Evolutionary conservation across 2,797 vertebrate species (phyloP).

Genomic region (Danio choprae): DNA sequence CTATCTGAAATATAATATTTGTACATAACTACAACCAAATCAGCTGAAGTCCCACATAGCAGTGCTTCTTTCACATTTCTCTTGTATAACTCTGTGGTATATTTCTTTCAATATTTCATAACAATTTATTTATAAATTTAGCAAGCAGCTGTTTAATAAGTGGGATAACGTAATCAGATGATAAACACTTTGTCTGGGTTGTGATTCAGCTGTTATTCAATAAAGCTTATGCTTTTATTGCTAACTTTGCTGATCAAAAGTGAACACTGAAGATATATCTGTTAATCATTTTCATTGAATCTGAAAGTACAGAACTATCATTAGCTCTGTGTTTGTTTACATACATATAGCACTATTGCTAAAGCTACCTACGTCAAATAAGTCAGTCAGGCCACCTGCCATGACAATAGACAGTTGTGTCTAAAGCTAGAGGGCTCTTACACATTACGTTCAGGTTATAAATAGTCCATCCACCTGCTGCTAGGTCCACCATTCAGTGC

Average conservation of each 20-base stretch:
- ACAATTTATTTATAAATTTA: not conserved
- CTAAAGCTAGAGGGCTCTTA: slow-evolving; percentile 59
- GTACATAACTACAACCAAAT: not conserved
- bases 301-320: not conserved
- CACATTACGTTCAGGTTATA: slow-evolving; percentile 63
- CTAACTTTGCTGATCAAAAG: not conserved
- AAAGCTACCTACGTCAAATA: slow-evolving; percentile 19
- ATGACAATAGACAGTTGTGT: slow-evolving; percentile 59
- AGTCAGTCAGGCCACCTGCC: slow-evolving; percentile 37
- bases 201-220: no score
- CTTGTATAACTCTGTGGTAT: not conserved
- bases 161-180: not conserved
- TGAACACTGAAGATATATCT: no score
- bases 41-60: not conserved
- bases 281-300: not conserved
- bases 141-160: not conserved
- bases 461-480: slow-evolving; percentile 67
- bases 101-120: not conserved
- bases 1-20: not conserved
- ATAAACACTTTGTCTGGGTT: not conserved
- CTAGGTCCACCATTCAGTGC: slow-evolving; percentile 51
- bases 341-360: not conserved
- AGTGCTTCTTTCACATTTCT: not conserved
- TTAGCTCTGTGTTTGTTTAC: slow-evolving; percentile 1
- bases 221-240: not conserved